Conservation (phyloP, 2,888 invertebrate species). For the Caenorhabditis japonica region DNA sequence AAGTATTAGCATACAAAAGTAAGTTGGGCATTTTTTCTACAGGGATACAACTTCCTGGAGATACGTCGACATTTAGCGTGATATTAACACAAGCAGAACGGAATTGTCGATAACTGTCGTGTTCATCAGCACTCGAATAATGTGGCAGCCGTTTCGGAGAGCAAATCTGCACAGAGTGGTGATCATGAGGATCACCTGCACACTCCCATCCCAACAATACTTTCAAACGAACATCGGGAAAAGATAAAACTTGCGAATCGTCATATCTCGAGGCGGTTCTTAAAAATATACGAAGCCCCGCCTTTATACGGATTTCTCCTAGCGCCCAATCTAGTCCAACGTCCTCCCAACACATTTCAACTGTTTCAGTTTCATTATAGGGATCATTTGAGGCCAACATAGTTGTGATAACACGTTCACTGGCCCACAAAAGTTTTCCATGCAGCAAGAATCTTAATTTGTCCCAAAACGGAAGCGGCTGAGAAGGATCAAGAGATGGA, state of each 20-base stretch:
- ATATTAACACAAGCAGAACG: conserved; percentile 89
- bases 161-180: conserved; percentile 93
- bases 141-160: conserved; percentile 96
- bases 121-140: conserved; percentile 81
- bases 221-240: conserved; percentile 57
- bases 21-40: conserved; percentile 71
- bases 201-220: conserved; percentile 80
- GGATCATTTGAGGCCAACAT: conserved; percentile 95
- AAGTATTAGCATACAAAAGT: conserved; percentile 75
- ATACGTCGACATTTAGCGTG: conserved; percentile 85
- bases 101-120: conserved; percentile 95
- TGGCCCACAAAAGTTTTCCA: conserved; percentile 90
- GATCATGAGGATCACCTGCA: conserved; percentile 92
- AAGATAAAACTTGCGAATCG: conserved; percentile 82
- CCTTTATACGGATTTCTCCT: conserved; percentile 83
- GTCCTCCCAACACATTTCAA: conserved; percentile 96
- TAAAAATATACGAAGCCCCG: conserved; percentile 93
- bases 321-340: conserved; percentile 96
- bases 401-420: conserved; percentile 86
- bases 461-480: conserved; percentile 96
- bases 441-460: conserved; percentile 89
- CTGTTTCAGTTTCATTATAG: conserved; percentile 98
- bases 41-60: conserved; percentile 73
- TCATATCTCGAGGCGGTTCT: conserved; percentile 98
- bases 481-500: conserved; percentile 90